Conservation (phyloP, 2,113 vertebrate species). For the Oryzias melastigma region DNA sequence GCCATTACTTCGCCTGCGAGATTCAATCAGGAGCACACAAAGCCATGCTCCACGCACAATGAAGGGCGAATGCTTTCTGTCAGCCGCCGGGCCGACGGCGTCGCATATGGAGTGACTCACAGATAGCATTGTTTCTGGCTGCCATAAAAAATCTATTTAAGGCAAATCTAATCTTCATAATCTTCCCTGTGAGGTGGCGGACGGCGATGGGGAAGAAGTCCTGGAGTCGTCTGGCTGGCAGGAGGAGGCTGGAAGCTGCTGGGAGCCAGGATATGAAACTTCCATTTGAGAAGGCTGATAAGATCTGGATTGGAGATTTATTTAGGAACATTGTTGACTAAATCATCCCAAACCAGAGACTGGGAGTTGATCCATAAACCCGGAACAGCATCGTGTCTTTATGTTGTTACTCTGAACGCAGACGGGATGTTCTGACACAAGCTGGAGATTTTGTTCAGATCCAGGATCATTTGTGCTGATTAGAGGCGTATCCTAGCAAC, state of each 20-base stretch:
- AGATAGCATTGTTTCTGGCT: slow-evolving; percentile 76
- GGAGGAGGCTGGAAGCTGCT: slow-evolving; percentile 69
- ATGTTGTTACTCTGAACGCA: slow-evolving; percentile 42
- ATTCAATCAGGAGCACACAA: slow-evolving; percentile 69
- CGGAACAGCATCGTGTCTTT: slow-evolving; percentile 37
- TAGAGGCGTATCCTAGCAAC: slow-evolving; percentile 63
- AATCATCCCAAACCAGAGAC: slow-evolving; percentile 61
- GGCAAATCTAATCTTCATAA: slow-evolving; percentile 77
- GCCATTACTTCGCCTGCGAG: slow-evolving; percentile 69
- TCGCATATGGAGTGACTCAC: slow-evolving; percentile 68
- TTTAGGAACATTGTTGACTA: slow-evolving; percentile 66
- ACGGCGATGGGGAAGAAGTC: slow-evolving; percentile 64
- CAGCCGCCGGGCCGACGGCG: slow-evolving; percentile 61
- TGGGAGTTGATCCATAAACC: slow-evolving; percentile 57
- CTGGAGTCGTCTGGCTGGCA: slow-evolving; percentile 43
- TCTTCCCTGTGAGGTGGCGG: slow-evolving; percentile 69
- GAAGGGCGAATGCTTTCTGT: slow-evolving; percentile 67
- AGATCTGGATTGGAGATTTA: slow-evolving; percentile 68
- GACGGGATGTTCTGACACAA: slow-evolving; percentile 37
- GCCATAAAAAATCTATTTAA: slow-evolving; percentile 77
- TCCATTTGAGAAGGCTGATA: slow-evolving; percentile 71
- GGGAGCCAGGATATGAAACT: slow-evolving; percentile 72
- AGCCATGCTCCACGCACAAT: slow-evolving; percentile 67
- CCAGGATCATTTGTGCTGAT: slow-evolving; percentile 52
- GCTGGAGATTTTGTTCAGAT: slow-evolving; percentile 44